These are phyloP conservation scores for Regulus satrapa DNA, from an alignment of 2,113 vertebrate species.

Conservation along the genomic window DNA sequence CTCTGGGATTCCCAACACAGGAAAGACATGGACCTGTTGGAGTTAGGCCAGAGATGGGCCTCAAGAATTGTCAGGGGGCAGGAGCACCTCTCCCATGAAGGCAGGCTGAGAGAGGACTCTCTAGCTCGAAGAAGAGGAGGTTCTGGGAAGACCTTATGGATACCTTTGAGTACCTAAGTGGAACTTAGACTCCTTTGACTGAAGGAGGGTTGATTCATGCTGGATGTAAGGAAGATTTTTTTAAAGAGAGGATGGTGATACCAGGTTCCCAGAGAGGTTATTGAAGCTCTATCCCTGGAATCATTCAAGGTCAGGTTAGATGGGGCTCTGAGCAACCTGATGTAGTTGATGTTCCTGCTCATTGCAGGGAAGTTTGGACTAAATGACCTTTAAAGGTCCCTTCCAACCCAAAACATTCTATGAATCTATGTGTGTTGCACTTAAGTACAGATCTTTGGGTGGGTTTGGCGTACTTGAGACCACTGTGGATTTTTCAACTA, in stretches of 20 bases:
- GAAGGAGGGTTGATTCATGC: background rate
- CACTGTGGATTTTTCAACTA: background rate
- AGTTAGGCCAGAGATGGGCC: background rate
- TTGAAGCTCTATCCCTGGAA: background rate
- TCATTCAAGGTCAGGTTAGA: background rate
- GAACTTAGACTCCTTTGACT: background rate
- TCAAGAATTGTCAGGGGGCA: background rate
- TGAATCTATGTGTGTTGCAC: background rate
- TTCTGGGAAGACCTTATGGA: background rate
- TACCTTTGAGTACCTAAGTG: background rate
- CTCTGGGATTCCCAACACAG: background rate
- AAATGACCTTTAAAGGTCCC: background rate
- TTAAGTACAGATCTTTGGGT: background rate
- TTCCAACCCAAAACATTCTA: background rate
- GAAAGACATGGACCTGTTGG: background rate
- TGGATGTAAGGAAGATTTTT: background rate
- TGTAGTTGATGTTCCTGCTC: background rate
- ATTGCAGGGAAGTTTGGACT: background rate
- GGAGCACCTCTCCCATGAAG: background rate
- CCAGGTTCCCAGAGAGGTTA: accelerated
- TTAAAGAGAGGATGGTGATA: background rate
- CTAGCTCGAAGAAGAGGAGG: background rate
- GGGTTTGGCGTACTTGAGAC: background rate
- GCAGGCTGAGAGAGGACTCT: background rate
- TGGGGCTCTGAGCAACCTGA: background rate